Evolutionary conservation across 2,888 invertebrate genomes (phyloP).

Genomic region (Halictus quadricinctus): DNA sequence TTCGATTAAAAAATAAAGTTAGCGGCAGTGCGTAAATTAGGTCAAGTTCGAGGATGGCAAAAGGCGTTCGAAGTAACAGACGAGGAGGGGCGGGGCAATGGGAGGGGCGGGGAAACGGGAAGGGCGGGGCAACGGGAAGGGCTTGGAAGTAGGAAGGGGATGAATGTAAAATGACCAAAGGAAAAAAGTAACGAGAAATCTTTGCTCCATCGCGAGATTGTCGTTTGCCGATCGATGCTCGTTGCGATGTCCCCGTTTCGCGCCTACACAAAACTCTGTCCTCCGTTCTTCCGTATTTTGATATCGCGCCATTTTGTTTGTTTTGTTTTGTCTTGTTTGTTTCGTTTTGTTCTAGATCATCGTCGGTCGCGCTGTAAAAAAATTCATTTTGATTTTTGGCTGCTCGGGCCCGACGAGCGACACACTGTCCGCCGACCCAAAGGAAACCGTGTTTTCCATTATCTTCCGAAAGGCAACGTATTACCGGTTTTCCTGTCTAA

Average conservation of each 20-base stretch:
- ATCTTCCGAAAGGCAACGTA: constrained; percentile 11
- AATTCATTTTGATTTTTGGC: constrained; percentile 74
- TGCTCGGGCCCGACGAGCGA: constrained; percentile 38
- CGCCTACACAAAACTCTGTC: neutral
- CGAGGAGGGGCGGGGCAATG: neutral
- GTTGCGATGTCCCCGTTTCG: neutral
- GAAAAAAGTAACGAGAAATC: neutral
- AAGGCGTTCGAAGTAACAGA: constrained; percentile 19
- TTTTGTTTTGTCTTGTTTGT: neutral
- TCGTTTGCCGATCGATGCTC: constrained; percentile 14
- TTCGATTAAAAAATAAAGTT: constrained; percentile 33
- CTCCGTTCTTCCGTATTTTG: constrained; percentile 35
- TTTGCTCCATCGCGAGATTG: constrained; percentile 26
- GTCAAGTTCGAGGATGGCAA: constrained; percentile 53
- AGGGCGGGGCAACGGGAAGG: neutral
- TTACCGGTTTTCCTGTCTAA: constrained; percentile 36
- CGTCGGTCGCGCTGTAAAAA: constrained; percentile 59
- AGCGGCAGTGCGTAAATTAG: constrained; percentile 62
- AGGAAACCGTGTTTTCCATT: neutral
- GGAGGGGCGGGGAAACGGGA: too few species aligned
- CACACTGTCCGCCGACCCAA: neutral
- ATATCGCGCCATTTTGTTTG: constrained; percentile 40
- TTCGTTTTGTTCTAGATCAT: neutral
- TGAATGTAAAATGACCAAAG: neutral
- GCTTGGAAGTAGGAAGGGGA: neutral